A percentile compares a stretch with the other conserved stretches of the same genome.
Evolutionary conservation across 2,888 invertebrate species (phyloP).

Genomic region (Allygus modestus): DNA sequence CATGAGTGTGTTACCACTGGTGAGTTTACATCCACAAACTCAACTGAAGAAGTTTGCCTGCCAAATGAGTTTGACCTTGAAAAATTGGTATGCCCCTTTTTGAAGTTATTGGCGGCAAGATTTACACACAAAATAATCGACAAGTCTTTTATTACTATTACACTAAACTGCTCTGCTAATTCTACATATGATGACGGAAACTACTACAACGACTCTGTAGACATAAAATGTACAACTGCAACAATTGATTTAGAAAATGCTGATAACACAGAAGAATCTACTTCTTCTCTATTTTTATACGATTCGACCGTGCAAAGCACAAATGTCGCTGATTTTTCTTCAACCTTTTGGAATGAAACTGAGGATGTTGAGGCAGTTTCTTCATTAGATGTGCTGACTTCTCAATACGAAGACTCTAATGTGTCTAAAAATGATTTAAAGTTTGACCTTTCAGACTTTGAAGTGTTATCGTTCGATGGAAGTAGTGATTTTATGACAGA

Average conservation of each 20-base stretch:
- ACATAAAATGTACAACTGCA: neutral
- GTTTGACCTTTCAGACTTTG: neutral
- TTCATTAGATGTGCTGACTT: neutral
- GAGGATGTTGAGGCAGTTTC: neutral
- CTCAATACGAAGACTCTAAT: neutral
- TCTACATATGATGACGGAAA: neutral
- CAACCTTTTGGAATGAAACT: neutral
- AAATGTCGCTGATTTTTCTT: neutral
- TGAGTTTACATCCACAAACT: neutral
- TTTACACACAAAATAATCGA: neutral
- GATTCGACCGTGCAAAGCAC: neutral
- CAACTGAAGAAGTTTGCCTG: neutral
- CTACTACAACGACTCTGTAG: neutral
- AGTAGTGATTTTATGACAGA: neutral
- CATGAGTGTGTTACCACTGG: neutral
- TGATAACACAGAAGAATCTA: neutral
- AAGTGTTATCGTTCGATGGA: neutral
- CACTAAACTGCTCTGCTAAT: neutral
- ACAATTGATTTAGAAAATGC: neutral
- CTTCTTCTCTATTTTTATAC: neutral
- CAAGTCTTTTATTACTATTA: neutral
- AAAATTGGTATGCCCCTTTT: neutral
- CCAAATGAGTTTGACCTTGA: neutral
- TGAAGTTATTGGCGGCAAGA: neutral
- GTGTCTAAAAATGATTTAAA: neutral